Evolutionary conservation across 2,113 vertebrate genomes (phyloP).

Genomic region (human): DNA sequence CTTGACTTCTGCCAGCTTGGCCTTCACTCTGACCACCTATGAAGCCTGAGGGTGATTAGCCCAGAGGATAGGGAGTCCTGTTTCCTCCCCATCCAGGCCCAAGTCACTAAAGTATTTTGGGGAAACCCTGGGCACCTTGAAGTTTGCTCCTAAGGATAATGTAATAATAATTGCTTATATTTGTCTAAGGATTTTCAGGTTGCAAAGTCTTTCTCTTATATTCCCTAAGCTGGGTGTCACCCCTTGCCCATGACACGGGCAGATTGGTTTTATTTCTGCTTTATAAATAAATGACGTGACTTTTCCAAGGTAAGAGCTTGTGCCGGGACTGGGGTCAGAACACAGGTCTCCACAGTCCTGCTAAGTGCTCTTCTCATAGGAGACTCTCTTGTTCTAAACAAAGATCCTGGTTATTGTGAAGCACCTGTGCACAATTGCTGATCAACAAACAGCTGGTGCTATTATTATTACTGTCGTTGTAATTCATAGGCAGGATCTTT

Average conservation of each 20-base stretch:
- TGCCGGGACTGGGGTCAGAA: background rate
- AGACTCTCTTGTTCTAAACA: background rate
- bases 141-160: background rate
- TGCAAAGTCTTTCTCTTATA: background rate
- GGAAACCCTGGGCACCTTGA: background rate
- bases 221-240: background rate
- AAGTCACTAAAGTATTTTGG: background rate
- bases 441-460: background rate
- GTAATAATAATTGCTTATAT: background rate
- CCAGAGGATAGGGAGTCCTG: no score
- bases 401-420: background rate
- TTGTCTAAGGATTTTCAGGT: background rate
- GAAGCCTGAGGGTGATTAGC: background rate
- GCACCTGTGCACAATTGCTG: accelerated
- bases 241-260: no score
- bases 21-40: accelerated
- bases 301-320: background rate
- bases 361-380: no score
- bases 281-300: background rate
- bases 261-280: background rate
- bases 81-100: background rate
- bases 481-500: background rate
- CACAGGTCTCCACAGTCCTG: background rate
- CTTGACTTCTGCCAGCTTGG: background rate
- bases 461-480: accelerated